phyloP scores from a whole-genome alignment of 2,888 invertebrate genomes.

The Azorinus chamasolen region DNA sequence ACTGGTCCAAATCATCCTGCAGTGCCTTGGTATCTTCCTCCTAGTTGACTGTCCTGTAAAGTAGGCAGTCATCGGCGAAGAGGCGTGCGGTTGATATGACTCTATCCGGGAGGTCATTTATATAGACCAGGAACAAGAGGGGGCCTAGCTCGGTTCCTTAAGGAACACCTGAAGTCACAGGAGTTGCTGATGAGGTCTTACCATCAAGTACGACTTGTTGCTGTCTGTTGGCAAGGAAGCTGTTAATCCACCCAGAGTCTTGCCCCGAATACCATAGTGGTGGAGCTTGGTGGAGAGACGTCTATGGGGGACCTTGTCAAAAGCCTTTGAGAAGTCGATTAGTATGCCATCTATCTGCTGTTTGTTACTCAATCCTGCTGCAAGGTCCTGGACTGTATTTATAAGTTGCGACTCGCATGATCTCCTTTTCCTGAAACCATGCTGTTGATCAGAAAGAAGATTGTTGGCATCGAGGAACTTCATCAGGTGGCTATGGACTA shows the following conservation, averaged over 20 bases:
- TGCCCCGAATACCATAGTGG: neutral
- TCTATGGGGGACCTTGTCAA: slow-evolving; percentile 22
- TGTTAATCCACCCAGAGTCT: neutral
- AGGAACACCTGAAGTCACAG: no score
- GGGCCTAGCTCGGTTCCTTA: no score
- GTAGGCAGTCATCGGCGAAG: no score
- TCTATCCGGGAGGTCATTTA: no score
- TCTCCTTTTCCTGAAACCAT: slow-evolving; percentile 8
- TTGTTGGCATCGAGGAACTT: slow-evolving; percentile 11
- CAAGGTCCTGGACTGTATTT: slow-evolving; percentile 14
- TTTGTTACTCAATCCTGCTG: neutral
- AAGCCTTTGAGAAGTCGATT: slow-evolving; percentile 19
- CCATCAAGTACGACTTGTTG: no score
- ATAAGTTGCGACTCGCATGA: slow-evolving; percentile 19
- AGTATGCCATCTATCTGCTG: slow-evolving; percentile 16
- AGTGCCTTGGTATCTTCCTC: no score
- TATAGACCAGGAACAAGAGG: no score
- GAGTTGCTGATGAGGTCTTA: no score
- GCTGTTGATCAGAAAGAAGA: slow-evolving; percentile 8
- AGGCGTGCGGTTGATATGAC: no score
- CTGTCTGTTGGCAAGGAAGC: no score
- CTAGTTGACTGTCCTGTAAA: no score
- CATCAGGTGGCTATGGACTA: slow-evolving; percentile 28
- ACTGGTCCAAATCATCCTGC: neutral
- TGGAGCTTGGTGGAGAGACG: neutral